These are phyloP conservation scores for Drosophila kanekoi DNA, from an alignment of 2,888 invertebrate genomes.

Conservation along the genomic window DNA sequence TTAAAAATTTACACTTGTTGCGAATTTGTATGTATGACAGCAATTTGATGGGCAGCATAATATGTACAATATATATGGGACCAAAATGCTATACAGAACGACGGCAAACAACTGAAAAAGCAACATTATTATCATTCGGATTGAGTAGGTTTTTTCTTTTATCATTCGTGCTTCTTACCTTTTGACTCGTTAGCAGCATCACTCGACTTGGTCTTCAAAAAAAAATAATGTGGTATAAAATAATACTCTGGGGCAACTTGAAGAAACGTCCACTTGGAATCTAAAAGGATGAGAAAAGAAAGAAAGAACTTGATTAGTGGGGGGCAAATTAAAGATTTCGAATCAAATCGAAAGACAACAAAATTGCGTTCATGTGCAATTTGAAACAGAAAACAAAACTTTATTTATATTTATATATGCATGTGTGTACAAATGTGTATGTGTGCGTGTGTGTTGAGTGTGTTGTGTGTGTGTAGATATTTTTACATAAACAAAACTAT, in stretches of 20 bases:
- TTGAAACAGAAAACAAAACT: conserved; percentile 82
- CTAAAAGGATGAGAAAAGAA: conserved; percentile 16
- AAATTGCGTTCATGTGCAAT: conserved; percentile 54
- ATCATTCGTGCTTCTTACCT: conserved; percentile 35
- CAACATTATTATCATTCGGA: background rate
- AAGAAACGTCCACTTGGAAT: conserved; percentile 52
- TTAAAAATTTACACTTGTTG: conserved; percentile 67
- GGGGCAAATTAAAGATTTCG: too few relatives aligned
- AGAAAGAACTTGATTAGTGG: background rate
- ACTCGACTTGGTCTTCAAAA: conserved; percentile 29
- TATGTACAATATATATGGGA: conserved; percentile 55
- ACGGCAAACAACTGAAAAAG: conserved; percentile 63
- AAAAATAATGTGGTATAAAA: conserved; percentile 29
- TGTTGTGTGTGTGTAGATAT: conserved; percentile 31
- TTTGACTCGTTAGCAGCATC: conserved; percentile 40
- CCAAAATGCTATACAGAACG: conserved; percentile 57
- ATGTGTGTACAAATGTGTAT: conserved; percentile 30
- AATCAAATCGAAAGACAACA: conserved; percentile 12
- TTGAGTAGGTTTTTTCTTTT: too few relatives aligned
- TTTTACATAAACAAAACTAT: conserved; percentile 63
- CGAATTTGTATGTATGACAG: conserved; percentile 68
- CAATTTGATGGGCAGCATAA: conserved; percentile 63
- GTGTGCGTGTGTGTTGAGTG: conserved; percentile 13
- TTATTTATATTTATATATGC: conserved; percentile 68
- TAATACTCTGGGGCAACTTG: conserved; percentile 37